Evolutionary conservation across 1,140 invertebrate species (phyloP).

Genomic region (Euschistus heros): DNA sequence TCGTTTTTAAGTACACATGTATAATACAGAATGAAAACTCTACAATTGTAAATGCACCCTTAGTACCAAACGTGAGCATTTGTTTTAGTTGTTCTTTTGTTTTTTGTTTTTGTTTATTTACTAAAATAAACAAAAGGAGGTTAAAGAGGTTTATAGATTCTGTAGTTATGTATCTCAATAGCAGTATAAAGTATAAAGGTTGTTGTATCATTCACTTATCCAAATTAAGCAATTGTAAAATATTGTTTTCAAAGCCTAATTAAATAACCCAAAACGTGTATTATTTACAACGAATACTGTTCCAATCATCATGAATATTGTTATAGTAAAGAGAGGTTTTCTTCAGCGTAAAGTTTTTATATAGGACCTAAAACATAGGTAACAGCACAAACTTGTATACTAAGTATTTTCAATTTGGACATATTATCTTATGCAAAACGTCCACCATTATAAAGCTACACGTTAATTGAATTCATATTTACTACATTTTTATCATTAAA

Average conservation of each 20-base stretch:
- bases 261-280: constrained; percentile 1
- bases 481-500: no score
- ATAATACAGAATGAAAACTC: constrained; percentile 1
- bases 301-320: constrained; percentile 11
- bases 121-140: background rate
- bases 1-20: background rate
- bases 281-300: constrained; percentile 19
- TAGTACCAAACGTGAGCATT: background rate
- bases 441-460: background rate
- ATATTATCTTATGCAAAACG: constrained; percentile 6
- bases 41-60: background rate
- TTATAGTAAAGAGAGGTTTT: constrained; percentile 13
- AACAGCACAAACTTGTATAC: constrained; percentile 17
- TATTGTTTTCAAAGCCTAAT: constrained; percentile 12
- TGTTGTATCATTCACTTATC: constrained; percentile 6
- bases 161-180: background rate
- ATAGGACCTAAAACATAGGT: constrained; percentile 16
- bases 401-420: constrained; percentile 16
- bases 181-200: constrained; percentile 7
- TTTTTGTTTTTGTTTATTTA: background rate
- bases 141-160: background rate
- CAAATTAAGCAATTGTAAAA: constrained; percentile 4
- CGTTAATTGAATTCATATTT: background rate
- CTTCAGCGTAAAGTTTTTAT: constrained; percentile 9
- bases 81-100: background rate